A percentile compares a stretch with the other conserved stretches of the same genome.
Conservation (phyloP, 2,113 vertebrate species). For the Myiozetetes cayanensis region DNA sequence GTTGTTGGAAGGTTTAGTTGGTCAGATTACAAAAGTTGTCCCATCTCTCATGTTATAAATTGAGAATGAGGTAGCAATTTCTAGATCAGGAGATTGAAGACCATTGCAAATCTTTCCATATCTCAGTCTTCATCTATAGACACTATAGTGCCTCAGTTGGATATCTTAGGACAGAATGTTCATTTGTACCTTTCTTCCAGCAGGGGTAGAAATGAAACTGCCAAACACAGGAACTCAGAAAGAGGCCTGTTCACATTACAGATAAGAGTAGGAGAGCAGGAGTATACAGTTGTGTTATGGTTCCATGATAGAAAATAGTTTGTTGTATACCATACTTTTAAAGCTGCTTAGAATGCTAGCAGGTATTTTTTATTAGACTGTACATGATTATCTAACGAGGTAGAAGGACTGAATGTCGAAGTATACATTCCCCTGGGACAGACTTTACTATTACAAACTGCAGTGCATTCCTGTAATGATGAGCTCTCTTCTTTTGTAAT, state of each 20-base stretch:
- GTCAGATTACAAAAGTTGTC: neutral
- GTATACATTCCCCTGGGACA: neutral
- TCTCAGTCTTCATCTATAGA: neutral
- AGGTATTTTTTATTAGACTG: neutral
- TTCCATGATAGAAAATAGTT: neutral
- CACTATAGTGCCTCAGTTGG: neutral
- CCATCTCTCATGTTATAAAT: neutral
- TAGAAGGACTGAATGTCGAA: neutral
- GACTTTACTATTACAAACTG: neutral
- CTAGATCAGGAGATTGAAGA: neutral
- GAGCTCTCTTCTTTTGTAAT: neutral
- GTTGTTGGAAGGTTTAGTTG: neutral
- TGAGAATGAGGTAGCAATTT: neutral
- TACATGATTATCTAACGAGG: neutral
- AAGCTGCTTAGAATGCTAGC: neutral
- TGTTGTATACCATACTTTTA: neutral
- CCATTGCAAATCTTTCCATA: neutral
- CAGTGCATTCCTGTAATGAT: neutral
- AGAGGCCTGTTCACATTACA: neutral
- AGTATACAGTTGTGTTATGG: neutral
- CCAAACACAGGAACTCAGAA: neutral
- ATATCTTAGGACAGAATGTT: neutral
- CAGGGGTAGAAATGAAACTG: neutral
- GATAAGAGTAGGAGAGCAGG: neutral
- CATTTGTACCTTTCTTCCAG: neutral